Evolutionary conservation across 2,113 vertebrate species (phyloP).

Genomic region (Mus spicilegus): DNA sequence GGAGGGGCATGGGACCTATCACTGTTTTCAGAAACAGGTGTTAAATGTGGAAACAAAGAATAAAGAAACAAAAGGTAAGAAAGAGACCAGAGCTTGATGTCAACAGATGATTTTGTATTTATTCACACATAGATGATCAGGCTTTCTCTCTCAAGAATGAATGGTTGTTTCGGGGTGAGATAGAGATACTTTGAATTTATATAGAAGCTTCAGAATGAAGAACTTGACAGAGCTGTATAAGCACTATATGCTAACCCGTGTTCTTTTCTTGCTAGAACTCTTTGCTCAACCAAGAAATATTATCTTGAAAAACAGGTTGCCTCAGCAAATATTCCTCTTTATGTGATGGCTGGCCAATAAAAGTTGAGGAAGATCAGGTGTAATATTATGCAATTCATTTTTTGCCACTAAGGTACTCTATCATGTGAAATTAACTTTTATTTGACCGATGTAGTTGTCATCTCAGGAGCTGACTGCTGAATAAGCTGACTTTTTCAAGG

Average conservation of each 20-base stretch:
- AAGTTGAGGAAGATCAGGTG: neutral
- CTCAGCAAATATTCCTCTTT: neutral
- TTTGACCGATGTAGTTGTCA: too few species aligned
- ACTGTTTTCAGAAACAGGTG: neutral
- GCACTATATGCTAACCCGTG: neutral
- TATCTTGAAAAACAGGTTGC: neutral
- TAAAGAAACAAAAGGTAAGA: neutral
- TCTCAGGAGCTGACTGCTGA: too few species aligned
- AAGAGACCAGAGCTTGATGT: neutral
- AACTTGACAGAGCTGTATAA: neutral
- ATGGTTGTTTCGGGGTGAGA: neutral
- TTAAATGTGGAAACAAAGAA: neutral
- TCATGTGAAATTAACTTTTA: neutral
- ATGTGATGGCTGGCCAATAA: neutral
- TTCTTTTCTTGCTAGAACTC: neutral
- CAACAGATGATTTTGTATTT: neutral
- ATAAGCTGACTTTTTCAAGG: too few species aligned
- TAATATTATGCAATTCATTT: neutral
- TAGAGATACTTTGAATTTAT: neutral
- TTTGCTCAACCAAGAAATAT: neutral
- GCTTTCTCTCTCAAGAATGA: neutral
- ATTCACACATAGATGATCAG: too few species aligned
- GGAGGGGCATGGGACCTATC: neutral
- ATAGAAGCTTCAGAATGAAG: neutral
- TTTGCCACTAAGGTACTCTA: neutral